Conservation (phyloP, 2,797 vertebrate genomes). For the Eulemur albifrons region DNA sequence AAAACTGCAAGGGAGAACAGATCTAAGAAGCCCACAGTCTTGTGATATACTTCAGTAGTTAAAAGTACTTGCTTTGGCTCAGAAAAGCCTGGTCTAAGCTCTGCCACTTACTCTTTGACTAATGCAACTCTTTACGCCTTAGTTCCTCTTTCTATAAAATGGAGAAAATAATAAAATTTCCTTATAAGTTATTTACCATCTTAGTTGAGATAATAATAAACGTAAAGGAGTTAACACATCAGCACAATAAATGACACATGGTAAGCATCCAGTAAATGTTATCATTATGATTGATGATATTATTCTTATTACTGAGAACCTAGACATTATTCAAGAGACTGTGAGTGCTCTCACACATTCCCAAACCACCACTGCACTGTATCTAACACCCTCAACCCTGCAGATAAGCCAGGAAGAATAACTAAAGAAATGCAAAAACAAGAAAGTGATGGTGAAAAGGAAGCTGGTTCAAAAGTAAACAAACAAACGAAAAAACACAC, state of each 20-base stretch:
- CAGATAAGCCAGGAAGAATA: neutral
- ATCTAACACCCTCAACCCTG: neutral
- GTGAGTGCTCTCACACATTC: neutral
- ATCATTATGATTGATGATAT: neutral
- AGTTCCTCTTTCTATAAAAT: constrained; percentile 4
- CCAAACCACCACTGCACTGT: neutral
- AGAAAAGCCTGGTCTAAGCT: neutral
- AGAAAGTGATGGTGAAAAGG: neutral
- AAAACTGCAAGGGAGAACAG: neutral
- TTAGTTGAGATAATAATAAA: constrained; percentile 21
- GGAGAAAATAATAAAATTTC: constrained; percentile 18
- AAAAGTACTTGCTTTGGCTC: neutral
- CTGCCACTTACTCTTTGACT: neutral
- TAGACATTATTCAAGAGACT: neutral
- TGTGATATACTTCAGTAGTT: neutral
- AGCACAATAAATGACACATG: neutral
- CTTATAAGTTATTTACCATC: neutral
- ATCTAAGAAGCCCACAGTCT: neutral
- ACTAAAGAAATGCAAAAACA: constrained; percentile 21
- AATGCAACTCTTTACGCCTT: neutral
- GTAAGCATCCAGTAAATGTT: neutral
- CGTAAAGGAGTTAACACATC: neutral
- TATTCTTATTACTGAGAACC: constrained; percentile 27
- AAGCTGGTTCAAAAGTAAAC: neutral
- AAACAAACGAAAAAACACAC: neutral